Evolutionary conservation across 2,888 invertebrate species (phyloP).

Genomic region (Siphonodentalium dalli): DNA sequence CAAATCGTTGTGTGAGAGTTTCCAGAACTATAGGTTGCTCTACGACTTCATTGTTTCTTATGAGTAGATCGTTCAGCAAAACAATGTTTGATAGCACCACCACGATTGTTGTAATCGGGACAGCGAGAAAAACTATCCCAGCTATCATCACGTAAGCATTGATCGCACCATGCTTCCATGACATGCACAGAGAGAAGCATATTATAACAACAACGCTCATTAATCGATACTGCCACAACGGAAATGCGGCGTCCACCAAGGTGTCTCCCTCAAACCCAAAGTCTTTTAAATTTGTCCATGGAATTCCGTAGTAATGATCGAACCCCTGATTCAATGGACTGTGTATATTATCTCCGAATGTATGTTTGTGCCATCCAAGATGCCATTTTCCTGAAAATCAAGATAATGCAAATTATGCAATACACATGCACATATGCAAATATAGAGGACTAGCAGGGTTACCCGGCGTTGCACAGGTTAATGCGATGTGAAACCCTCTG

Average conservation of each 20-base stretch:
- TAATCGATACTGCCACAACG: slow-evolving; percentile 1
- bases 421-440: no score
- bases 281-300: slow-evolving; percentile 54
- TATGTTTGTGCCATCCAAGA: slow-evolving; percentile 58
- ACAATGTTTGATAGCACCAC: not conserved
- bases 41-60: slow-evolving; percentile 60
- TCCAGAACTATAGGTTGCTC: slow-evolving; percentile 66
- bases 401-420: no score
- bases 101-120: not conserved
- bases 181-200: not conserved
- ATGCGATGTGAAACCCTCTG: no score
- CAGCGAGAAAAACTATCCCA: not conserved
- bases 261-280: slow-evolving; percentile 16
- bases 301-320: slow-evolving; percentile 62
- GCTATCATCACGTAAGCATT: not conserved
- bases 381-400: slow-evolving; percentile 67
- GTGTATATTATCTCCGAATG: slow-evolving; percentile 42
- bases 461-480: no score
- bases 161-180: not conserved
- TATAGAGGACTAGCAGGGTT: no score
- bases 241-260: not conserved
- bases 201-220: slow-evolving; percentile 1
- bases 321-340: slow-evolving; percentile 63
- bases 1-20: slow-evolving; percentile 51
- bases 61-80: slow-evolving; percentile 49